Conservation (phyloP, 2,797 vertebrate species). For the Scolopax bukidnonensis region DNA sequence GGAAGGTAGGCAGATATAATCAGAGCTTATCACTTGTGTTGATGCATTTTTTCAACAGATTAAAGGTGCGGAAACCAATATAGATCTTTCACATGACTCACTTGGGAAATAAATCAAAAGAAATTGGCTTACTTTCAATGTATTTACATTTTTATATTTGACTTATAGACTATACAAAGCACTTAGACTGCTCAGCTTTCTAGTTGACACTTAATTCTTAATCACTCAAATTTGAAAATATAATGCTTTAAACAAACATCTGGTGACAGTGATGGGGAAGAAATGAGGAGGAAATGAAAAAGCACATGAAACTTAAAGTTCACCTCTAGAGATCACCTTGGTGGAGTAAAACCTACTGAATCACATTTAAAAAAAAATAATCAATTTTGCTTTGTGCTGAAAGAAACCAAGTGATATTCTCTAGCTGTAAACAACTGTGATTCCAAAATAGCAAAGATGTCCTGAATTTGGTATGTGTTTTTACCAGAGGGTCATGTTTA, state of each 20-base stretch:
- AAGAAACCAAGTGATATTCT: neutral
- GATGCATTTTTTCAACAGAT: neutral
- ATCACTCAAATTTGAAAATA: neutral
- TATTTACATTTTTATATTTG: neutral
- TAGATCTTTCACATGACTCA: neutral
- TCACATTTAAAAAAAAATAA: neutral
- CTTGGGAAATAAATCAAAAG: neutral
- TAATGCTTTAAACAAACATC: neutral
- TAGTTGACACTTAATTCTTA: neutral
- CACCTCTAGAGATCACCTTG: neutral
- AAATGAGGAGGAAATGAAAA: neutral
- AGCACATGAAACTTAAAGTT: neutral
- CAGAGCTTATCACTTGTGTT: neutral
- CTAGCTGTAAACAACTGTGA: neutral
- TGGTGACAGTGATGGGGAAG: slow-evolving; percentile 9
- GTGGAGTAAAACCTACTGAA: neutral
- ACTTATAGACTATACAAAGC: neutral
- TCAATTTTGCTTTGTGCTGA: neutral
- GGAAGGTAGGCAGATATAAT: neutral
- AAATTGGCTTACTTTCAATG: neutral
- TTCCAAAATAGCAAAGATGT: neutral
- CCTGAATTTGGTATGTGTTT: slow-evolving; percentile 1
- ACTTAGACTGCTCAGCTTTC: neutral
- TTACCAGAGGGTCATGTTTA: neutral
- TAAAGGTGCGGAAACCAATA: neutral